These are phyloP conservation scores for Melanogrammus aeglefinus DNA, from an alignment of 2,797 vertebrate species.

Conservation along the genomic window DNA sequence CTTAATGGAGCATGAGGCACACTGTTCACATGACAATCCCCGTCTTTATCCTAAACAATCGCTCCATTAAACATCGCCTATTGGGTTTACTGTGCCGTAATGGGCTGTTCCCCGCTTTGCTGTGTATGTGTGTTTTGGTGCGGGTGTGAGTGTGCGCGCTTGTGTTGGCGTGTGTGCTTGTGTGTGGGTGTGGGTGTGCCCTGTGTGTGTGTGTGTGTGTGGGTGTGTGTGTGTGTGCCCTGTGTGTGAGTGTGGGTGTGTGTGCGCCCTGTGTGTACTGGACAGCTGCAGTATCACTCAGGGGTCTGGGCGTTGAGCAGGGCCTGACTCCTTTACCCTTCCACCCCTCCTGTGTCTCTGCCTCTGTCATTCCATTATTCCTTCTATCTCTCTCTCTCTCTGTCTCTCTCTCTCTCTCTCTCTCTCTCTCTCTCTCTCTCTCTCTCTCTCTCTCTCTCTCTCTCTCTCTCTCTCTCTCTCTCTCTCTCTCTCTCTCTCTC, in stretches of 20 bases:
- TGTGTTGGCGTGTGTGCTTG: neutral
- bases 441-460: too few species aligned
- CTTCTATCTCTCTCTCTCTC: neutral
- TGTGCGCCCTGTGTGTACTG: slow-evolving; percentile 10
- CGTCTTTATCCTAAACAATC: slow-evolving; percentile 1
- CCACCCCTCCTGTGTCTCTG: slow-evolving; percentile 36
- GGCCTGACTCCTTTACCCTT: slow-evolving; percentile 38
- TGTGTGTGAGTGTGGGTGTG: slow-evolving; percentile 11
- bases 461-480: too few species aligned
- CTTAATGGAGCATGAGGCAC: neutral
- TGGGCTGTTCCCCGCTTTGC: neutral
- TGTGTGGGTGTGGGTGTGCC: slow-evolving; percentile 7
- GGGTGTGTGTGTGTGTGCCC: too few species aligned
- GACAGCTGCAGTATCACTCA: slow-evolving; percentile 55
- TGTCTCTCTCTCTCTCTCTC: neutral
- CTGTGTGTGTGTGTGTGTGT: neutral
- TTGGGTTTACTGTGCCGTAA: neutral
- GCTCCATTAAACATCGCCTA: neutral
- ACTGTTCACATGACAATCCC: neutral
- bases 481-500: slow-evolving; percentile 2
- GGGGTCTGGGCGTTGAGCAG: slow-evolving; percentile 47
- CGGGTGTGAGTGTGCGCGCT: too few species aligned
- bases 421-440: neutral
- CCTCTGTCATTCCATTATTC: slow-evolving; percentile 26
- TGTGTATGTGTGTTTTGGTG: neutral